Evolutionary conservation across 2,797 vertebrate species (phyloP), one percentile per base, ranked within the genome.

Genomic region (Picus viridis): DNA sequence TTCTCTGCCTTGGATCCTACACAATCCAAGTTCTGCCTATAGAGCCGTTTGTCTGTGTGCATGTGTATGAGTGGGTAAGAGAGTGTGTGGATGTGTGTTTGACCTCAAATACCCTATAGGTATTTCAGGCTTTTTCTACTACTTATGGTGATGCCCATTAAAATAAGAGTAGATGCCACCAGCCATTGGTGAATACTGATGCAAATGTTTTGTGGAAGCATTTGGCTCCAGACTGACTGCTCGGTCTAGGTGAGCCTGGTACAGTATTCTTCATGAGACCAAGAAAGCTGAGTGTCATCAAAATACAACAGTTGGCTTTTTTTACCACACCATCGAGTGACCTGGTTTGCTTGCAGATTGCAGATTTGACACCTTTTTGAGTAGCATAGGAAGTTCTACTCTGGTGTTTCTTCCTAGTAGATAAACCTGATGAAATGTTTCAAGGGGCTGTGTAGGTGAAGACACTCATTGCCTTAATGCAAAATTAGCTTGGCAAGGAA

Each of bases 1-100:
- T 91, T 92, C 77, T 82, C 57, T 81, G 58, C 94, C 94, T 97
- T 95, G 95, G 95, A 96, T 97, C 93, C 83, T 93, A 64, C 70
- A 90, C 71, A 95, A 97, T 97, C 96, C 96, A 97, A 96, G 95
- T 57, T 84, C 59, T 89, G 75, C 82, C 86, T 81, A 0, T 95
- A 95, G 93, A 93, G 63, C 85, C 68, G 4, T 92, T 92, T 81
- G 81, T 88, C 82, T 73, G 83, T 1, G 70, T 90, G 92, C 83
- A 72, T 74, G 84, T 89, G 12, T 90, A 2, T 0, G 7, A 69
- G 17, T 77, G 78, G 32, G 23, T 80, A 32, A 81, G 62, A 57
- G 67, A 49, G 62, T 64, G 77, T 47, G 32, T 43, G 24, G 56
- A 5, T 0, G 0, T 2, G 16, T 54, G 67, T 47, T 78, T 91